Evolutionary conservation across 2,113 vertebrate species (phyloP).

Genomic region (Sterrhoptilus dennistouni): DNA sequence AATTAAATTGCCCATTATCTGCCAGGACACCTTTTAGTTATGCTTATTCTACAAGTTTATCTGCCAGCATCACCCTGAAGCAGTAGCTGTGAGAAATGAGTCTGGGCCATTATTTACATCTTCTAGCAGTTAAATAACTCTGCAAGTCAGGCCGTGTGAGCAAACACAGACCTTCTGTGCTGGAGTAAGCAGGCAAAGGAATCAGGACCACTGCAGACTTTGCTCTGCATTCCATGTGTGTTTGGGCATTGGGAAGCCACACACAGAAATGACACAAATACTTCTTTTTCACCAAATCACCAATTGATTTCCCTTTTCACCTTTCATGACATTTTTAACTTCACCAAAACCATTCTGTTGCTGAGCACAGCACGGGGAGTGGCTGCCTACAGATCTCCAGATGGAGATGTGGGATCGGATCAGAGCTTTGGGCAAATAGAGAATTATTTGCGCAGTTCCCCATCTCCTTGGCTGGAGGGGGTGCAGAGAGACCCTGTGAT

Average conservation of each 20-base stretch:
- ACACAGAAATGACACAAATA: not conserved
- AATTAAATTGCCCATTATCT: not conserved
- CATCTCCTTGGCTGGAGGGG: too few species aligned
- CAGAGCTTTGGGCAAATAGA: not conserved
- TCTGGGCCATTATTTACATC: not conserved
- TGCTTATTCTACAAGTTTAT: not conserved
- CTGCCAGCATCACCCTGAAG: not conserved
- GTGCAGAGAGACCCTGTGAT: not conserved
- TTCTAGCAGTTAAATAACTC: not conserved
- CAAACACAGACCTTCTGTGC: not conserved
- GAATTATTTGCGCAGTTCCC: not conserved
- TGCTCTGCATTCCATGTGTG: not conserved
- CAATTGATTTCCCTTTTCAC: too few species aligned
- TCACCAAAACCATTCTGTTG: not conserved
- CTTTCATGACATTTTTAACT: not conserved
- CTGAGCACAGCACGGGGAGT: not conserved
- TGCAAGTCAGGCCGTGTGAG: not conserved
- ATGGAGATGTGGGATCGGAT: not conserved
- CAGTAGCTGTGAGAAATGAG: not conserved
- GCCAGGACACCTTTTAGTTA: not conserved
- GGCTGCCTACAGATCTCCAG: not conserved
- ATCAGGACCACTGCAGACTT: not conserved
- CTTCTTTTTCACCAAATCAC: not conserved
- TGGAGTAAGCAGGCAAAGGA: not conserved
- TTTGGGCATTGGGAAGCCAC: not conserved